These are phyloP conservation scores for Drosophila grimshawi DNA, from an alignment of 1,140 invertebrate species.

Conservation along the genomic window DNA sequence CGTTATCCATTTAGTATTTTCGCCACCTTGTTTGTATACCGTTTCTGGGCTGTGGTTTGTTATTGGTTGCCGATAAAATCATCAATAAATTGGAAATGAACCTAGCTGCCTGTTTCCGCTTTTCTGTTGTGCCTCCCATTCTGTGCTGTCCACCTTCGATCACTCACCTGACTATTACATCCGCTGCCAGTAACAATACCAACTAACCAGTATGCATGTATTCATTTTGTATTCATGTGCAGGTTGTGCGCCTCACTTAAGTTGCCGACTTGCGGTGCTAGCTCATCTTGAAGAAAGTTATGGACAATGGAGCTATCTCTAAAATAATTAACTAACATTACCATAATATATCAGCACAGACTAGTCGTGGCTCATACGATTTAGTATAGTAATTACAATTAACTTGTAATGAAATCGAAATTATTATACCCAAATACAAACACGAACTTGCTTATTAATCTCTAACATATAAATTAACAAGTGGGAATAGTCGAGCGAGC, in stretches of 20 bases:
- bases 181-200: conserved; percentile 49
- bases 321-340: too few relatives aligned
- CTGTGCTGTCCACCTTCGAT: conserved; percentile 24
- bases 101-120: conserved; percentile 38
- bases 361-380: too few relatives aligned
- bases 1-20: conserved; percentile 27
- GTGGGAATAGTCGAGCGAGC: too few relatives aligned
- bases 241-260: neutral
- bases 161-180: conserved; percentile 55
- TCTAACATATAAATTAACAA: too few relatives aligned
- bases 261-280: neutral
- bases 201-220: neutral
- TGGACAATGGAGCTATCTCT: too few relatives aligned
- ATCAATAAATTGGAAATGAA: conserved; percentile 74
- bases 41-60: conserved; percentile 51
- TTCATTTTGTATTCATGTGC: neutral
- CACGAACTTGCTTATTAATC: too few relatives aligned
- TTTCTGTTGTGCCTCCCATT: neutral
- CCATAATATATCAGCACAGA: too few relatives aligned
- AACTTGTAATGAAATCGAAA: too few relatives aligned
- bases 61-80: conserved; percentile 70
- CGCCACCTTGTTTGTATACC: conserved; percentile 33
- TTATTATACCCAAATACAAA: too few relatives aligned
- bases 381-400: too few relatives aligned
- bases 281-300: too few relatives aligned